These are phyloP conservation scores for Heteromormyrus szaboi DNA, from an alignment of 2,797 vertebrate species.

Conservation along the genomic window DNA sequence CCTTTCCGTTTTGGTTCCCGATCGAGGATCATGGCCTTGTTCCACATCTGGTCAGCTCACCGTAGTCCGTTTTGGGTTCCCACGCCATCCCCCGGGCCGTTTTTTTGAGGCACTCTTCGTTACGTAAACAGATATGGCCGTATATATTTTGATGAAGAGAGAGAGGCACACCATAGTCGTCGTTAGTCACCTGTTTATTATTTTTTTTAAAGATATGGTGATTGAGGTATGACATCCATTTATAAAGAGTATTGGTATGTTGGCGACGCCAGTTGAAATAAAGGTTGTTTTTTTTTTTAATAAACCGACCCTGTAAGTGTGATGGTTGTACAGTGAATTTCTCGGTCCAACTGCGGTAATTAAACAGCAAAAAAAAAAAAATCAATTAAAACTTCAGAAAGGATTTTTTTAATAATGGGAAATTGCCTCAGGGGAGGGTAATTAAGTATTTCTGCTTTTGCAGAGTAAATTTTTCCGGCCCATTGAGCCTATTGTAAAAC, in stretches of 20 bases:
- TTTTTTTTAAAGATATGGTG: conserved; percentile 87
- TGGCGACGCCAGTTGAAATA: conserved; percentile 80
- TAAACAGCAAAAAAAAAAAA: background rate
- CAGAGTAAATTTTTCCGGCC: conserved; percentile 2
- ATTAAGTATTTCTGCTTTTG: background rate
- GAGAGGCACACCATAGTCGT: conserved; percentile 74
- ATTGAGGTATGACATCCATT: conserved; percentile 82
- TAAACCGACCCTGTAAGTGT: conserved; percentile 52
- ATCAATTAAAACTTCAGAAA: conserved; percentile 7
- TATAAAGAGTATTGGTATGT: conserved; percentile 81
- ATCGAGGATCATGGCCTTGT: conserved; percentile 42
- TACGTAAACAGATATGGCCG: conserved; percentile 72
- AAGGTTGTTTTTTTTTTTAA: conserved; percentile 74
- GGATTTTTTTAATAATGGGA: background rate
- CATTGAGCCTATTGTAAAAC: conserved; percentile 5
- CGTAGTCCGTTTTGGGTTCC: conserved; percentile 60
- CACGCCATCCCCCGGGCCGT: conserved; percentile 43
- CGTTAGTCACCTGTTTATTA: conserved; percentile 83
- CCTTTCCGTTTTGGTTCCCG: conserved; percentile 68
- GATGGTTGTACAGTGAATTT: conserved; percentile 1
- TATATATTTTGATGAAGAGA: conserved; percentile 73
- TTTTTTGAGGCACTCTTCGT: conserved; percentile 49
- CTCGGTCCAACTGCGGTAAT: background rate
- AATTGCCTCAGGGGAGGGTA: background rate
- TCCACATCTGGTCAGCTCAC: conserved; percentile 47